These are phyloP conservation scores for Siphamia tubifer DNA, from an alignment of 2,113 vertebrate genomes.

Conservation along the genomic window DNA sequence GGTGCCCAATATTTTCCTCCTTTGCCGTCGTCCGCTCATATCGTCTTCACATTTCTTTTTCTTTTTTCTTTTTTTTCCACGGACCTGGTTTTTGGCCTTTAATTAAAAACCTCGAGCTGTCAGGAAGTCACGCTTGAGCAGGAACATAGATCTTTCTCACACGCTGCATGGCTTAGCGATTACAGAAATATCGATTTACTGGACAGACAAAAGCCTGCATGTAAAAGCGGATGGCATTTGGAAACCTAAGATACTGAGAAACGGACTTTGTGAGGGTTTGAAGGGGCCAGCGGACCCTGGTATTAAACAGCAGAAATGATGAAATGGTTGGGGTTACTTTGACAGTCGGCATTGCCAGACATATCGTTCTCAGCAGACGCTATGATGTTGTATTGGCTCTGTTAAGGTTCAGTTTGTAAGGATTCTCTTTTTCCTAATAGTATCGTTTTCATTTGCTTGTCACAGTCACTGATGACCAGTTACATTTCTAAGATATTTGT, in stretches of 20 bases:
- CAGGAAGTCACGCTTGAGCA: conserved; percentile 70
- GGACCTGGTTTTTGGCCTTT: conserved; percentile 56
- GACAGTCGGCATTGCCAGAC: conserved; percentile 1
- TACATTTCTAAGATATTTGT: not conserved
- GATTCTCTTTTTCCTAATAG: too few relatives aligned
- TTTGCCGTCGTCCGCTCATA: conserved; percentile 23
- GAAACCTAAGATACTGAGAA: conserved; percentile 75
- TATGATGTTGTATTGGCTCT: not conserved
- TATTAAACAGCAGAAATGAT: conserved; percentile 40
- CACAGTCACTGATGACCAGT: not conserved
- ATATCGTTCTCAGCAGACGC: not conserved
- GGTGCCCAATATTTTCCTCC: conserved; percentile 49
- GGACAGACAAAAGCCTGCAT: conserved; percentile 69
- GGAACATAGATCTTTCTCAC: conserved; percentile 75
- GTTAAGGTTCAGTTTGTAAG: not conserved
- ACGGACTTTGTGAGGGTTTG: conserved; percentile 15
- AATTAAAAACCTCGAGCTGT: conserved; percentile 75
- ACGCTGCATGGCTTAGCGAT: conserved; percentile 67
- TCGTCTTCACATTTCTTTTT: conserved; percentile 15
- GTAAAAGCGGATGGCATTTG: conserved; percentile 57
- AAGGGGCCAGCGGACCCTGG: conserved; percentile 2
- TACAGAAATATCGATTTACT: conserved; percentile 76
- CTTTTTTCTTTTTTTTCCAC: not conserved
- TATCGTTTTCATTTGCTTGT: not conserved
- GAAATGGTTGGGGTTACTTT: conserved; percentile 27